A percentile compares a stretch with the other conserved stretches of the same genome.
Evolutionary conservation across 2,113 vertebrate species (phyloP).

Genomic region (Paedocypris sp.): DNA sequence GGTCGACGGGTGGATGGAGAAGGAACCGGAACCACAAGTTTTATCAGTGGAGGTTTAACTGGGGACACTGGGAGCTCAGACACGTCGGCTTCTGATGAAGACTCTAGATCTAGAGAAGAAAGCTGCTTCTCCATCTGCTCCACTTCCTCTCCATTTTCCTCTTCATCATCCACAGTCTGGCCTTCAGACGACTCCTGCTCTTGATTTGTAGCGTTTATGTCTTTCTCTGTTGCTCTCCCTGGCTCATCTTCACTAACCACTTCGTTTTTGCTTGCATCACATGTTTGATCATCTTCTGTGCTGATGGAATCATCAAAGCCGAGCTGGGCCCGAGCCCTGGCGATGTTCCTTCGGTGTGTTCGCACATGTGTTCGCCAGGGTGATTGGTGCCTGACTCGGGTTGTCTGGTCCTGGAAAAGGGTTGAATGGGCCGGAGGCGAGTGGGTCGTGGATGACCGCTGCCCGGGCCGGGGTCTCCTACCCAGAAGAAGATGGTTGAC

Average conservation of each 20-base stretch:
- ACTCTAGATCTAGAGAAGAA: conserved; percentile 22
- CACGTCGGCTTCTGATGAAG: neutral
- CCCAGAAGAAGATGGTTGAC: conserved; percentile 95
- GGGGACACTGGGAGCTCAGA: too few species aligned
- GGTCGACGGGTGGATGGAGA: conserved; percentile 25
- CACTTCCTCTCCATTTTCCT: conserved; percentile 29
- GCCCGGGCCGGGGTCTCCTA: conserved; percentile 66
- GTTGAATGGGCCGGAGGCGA: conserved; percentile 46
- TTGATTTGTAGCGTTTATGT: neutral
- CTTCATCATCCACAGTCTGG: neutral
- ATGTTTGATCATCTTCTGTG: conserved; percentile 61
- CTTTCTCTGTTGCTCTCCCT: conserved; percentile 52
- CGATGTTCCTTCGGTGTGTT: conserved; percentile 74
- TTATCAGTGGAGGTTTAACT: too few species aligned
- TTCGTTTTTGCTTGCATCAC: neutral
- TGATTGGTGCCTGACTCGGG: conserved; percentile 67
- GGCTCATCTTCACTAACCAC: neutral
- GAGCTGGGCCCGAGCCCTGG: conserved; percentile 68
- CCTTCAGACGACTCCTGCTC: conserved; percentile 30
- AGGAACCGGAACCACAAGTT: too few species aligned
- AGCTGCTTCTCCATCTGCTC: conserved; percentile 34
- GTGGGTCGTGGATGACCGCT: conserved; percentile 59
- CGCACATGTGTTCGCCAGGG: conserved; percentile 85
- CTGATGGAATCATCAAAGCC: conserved; percentile 73
- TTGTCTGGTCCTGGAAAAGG: conserved; percentile 44